phyloP scores from a whole-genome alignment of 2,113 vertebrate genomes.

The Tiliqua scincoides region DNA sequence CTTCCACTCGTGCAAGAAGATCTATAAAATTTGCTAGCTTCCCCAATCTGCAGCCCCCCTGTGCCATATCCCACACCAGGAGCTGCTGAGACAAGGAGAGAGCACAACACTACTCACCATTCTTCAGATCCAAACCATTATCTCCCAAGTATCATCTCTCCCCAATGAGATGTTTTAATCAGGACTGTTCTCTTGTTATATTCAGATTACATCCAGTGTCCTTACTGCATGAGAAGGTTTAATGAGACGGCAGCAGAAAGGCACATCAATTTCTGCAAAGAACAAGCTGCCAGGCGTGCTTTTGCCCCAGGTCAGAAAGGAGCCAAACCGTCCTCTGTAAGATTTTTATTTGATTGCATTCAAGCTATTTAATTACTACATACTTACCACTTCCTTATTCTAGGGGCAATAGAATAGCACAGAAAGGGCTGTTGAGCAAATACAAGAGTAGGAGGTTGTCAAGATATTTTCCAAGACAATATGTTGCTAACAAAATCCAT shows the following conservation, averaged over 20 bases:
- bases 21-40: too few species aligned
- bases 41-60: too few species aligned
- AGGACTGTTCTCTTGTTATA: conserved; percentile 21
- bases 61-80: too few species aligned
- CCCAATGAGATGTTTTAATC: conserved; percentile 5
- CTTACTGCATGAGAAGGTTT: conserved; percentile 66
- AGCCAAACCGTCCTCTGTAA: conserved; percentile 55
- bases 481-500: not conserved
- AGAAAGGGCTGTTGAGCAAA: not conserved
- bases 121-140: too few species aligned
- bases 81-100: too few species aligned
- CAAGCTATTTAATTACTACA: not conserved
- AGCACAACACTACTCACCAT: not conserved
- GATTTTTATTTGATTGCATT: not conserved
- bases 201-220: conserved; percentile 65
- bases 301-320: conserved; percentile 57
- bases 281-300: conserved; percentile 44
- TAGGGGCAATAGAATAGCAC: not conserved
- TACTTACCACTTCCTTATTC: not conserved
- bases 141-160: not conserved
- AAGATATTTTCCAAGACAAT: not conserved
- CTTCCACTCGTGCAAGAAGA: too few species aligned
- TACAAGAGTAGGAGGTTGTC: not conserved
- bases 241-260: conserved; percentile 60
- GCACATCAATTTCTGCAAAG: conserved; percentile 68